phyloP scores from a whole-genome alignment of 2,113 vertebrate genomes.

The Phaethon lepturus region DNA sequence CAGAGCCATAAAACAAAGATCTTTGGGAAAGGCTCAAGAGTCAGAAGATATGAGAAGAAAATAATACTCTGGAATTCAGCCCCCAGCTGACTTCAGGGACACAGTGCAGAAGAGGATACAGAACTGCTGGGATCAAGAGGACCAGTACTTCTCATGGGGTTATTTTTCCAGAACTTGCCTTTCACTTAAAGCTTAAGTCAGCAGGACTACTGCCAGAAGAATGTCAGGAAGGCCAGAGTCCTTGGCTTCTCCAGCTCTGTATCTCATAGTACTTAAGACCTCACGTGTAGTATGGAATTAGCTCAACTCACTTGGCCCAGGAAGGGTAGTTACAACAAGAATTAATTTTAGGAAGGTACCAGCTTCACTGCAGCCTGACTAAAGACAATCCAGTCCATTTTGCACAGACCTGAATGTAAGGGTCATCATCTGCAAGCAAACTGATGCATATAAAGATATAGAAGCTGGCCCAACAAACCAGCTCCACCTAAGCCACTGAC shows the following conservation, averaged over 20 bases:
- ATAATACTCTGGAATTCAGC: neutral
- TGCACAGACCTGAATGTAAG: neutral
- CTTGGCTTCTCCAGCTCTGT: neutral
- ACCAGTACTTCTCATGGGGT: neutral
- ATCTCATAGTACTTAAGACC: neutral
- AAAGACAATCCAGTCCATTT: neutral
- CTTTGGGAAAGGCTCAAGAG: neutral
- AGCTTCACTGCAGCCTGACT: neutral
- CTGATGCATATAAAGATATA: neutral
- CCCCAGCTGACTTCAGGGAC: neutral
- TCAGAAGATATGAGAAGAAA: neutral
- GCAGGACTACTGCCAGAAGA: neutral
- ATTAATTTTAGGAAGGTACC: neutral
- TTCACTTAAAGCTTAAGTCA: slow-evolving; percentile 7
- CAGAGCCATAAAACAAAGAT: neutral
- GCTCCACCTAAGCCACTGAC: neutral
- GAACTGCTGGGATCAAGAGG: neutral
- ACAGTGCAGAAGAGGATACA: neutral
- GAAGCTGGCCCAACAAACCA: neutral
- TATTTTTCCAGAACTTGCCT: neutral
- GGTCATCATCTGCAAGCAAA: neutral
- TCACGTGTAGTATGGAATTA: rapidly evolving
- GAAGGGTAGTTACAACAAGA: neutral
- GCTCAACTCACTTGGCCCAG: neutral
- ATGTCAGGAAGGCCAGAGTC: neutral